Percentiles rank a stretch among this genome's conserved stretches.
These are phyloP conservation scores for Myotis yumanensis DNA, from an alignment of 2,113 vertebrate species.

Conservation along the genomic window DNA sequence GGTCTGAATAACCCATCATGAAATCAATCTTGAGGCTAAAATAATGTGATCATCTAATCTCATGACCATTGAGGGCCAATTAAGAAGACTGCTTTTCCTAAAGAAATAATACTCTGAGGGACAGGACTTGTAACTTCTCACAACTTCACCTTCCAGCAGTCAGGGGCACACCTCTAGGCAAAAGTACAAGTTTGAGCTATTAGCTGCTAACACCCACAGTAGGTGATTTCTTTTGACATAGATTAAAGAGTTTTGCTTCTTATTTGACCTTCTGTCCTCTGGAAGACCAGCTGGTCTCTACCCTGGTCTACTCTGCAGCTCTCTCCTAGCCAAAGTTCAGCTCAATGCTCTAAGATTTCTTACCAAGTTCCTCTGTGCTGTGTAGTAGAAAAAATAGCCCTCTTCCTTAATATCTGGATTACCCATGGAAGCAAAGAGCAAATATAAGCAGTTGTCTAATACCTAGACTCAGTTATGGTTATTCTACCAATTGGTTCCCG, in stretches of 20 bases:
- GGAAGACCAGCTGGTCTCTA: background rate
- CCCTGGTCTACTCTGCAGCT: background rate
- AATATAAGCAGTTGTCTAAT: background rate
- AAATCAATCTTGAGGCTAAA: background rate
- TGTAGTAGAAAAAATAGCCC: background rate
- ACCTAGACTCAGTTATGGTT: background rate
- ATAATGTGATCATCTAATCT: background rate
- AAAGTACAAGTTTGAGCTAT: too few species aligned
- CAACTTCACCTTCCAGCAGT: background rate
- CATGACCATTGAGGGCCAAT: background rate
- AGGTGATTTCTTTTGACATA: background rate
- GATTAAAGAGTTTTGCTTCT: background rate
- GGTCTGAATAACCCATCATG: background rate
- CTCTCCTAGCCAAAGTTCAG: background rate
- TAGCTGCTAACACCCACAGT: background rate
- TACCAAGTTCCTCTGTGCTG: background rate
- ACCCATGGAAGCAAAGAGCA: background rate
- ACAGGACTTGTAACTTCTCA: background rate
- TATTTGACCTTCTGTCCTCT: background rate
- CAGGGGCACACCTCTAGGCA: background rate
- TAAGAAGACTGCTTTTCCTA: background rate
- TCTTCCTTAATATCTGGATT: background rate
- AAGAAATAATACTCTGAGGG: background rate
- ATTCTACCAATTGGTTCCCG: background rate
- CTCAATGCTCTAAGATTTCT: background rate